Base-by-base conservation (phyloP, 1,140 invertebrate genomes). In the Hestina assimilis region DNA sequence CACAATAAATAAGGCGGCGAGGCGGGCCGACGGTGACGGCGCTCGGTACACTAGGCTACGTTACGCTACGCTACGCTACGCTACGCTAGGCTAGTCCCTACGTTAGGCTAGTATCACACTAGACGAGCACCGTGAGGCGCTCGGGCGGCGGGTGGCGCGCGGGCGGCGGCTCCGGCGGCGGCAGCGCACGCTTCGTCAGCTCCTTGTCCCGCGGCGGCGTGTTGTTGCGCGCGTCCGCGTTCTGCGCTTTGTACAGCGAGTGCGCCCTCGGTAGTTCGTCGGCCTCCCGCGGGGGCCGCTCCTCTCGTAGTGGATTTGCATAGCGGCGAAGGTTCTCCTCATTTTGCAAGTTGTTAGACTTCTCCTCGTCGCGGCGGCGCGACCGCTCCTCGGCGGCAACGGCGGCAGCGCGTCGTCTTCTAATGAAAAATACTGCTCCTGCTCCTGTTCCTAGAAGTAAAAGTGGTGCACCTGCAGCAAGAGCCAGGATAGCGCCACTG, bases 271-370 rank as follows among this genome's bases (percentile, higher is more conserved):
- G 91, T 20, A 92, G 86, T 45, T 90, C 88, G 58, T 91, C 93
- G 19, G 94, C 73, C 7, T 64, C 62, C 5, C 53, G 52, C 26
- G 47, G 46, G 43, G 60, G 41, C 72, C 77, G 79, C 66, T 90
- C 89, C 45, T 90, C 91, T 28, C 85, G 88, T 40, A 86, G 73
- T 26, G 90, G 91, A 77, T 90, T 91, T 23, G 90, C 90, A 65
- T 90, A 90, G 90, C 92, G 83, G 26, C 95, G 91, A 15, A 96
- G 87, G 69, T 97, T 96, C 80, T 97, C 95, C 75, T 97, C 95
- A 79, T 96, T 96, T 75, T 96, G 95, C 31, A 96, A 86, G 77
- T 97, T 97, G 71, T 96, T 96, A 0, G 94, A 95, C 72, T 96
- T 96, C 68, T 96, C 95, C 78, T 96, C 94, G 66, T 95, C 93